Base-by-base conservation (phyloP, 2,113 vertebrate genomes). In the Petroica traversi region DNA sequence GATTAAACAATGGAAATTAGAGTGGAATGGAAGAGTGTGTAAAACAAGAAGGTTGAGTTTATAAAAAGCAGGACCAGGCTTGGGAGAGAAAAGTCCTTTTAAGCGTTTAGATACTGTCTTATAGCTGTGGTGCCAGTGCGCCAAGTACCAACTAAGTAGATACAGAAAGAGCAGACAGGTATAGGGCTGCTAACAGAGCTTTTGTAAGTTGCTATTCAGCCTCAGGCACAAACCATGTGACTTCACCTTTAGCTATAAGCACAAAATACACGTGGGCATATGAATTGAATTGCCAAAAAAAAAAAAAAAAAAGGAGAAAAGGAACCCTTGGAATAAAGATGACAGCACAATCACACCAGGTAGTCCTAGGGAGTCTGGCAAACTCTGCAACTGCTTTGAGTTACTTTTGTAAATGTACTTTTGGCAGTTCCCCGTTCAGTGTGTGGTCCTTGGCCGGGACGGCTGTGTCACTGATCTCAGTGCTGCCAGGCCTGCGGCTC, bases 1-100 rank as follows among this genome's bases (percentile, higher is more conserved):
- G 92, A 90, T 92, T 94, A 95, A 96, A 93, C 77, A 95, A 94
- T 96, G 90, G 85, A 85, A 96, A 96, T 80, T 85, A 67, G 71
- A 93, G 54, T 26, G 51, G 85, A 78, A 96, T 76, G 46, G 54
- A 83, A 33, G 13, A 87, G 85, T 54, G 67, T 54, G 62, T 89
- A 92, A 95, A 95, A 87, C 58, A 94, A 91, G 71, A 87, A 83
- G 67, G 74, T 45, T 92, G 81, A 88, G n/a, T 28, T 69, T 91
- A 76, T 89, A 74, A 93, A 72, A 81, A 82, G 54, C n/a, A 64
- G 48, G 49, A 85, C n/a, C 8, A 26, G 49, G 33, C 58, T 67
- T 62, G 54, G 58, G 58, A 85, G 19, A 62, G 14, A 92, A 89
- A 86, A 89, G 14, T 8, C 17, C 22, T 71, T 75, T 7, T 24